A percentile compares a stretch with the other conserved stretches of the same genome.
These are phyloP conservation scores for Campoletis sonorensis DNA, from an alignment of 1,140 invertebrate genomes.

Conservation along the genomic window DNA sequence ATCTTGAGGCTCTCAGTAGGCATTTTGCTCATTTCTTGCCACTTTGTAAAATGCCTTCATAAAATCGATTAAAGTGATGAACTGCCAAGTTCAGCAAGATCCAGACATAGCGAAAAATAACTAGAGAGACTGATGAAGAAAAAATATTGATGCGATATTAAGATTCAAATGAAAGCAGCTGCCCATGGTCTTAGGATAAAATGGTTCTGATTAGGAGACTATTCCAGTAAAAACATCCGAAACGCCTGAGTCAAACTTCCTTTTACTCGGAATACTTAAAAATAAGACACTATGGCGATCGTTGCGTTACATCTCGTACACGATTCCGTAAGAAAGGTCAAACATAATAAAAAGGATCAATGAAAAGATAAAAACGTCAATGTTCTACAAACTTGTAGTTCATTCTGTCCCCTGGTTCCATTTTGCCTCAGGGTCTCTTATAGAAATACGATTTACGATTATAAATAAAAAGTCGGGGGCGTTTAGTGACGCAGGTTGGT, in stretches of 20 bases:
- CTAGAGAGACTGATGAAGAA: not conserved
- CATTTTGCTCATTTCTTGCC: constrained; percentile 60
- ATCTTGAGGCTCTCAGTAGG: constrained; percentile 40
- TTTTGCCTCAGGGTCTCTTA: not conserved
- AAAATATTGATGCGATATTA: not conserved
- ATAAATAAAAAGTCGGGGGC: constrained; percentile 22
- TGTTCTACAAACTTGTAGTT: not conserved
- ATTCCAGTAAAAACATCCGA: too few species aligned
- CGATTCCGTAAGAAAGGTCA: too few species aligned
- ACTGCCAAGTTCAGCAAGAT: constrained; percentile 55
- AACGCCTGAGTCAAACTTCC: too few species aligned
- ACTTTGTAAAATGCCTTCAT: constrained; percentile 30
- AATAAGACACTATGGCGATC: too few species aligned
- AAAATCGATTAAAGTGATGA: constrained; percentile 68
- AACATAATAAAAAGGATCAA: not conserved
- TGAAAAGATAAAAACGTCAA: not conserved
- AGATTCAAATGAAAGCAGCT: not conserved
- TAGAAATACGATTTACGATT: not conserved
- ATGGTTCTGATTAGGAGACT: too few species aligned
- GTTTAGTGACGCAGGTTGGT: constrained; percentile 30
- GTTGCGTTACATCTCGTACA: too few species aligned
- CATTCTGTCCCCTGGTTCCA: not conserved
- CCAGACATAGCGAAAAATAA: not conserved
- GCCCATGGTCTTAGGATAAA: too few species aligned
- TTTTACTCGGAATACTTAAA: too few species aligned